Conservation (phyloP, 2,888 invertebrate species). For the Cosmorhoe ocellata region DNA sequence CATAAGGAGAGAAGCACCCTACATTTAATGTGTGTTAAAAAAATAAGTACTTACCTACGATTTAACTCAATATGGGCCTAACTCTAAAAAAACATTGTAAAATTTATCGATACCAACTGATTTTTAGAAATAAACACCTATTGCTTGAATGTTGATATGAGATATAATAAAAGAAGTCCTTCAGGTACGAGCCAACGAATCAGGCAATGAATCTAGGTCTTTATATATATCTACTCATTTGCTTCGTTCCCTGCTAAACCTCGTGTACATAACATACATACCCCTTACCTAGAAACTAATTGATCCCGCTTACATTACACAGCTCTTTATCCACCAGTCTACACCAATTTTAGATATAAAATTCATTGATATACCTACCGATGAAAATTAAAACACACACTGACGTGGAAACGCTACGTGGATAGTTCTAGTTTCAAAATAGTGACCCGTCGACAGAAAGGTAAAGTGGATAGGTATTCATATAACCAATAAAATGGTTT, state of each 20-base stretch:
- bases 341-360: conserved; percentile 40
- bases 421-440: conserved; percentile 46
- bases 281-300: conserved; percentile 73
- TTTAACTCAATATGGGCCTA: too few relatives aligned
- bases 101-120: not conserved
- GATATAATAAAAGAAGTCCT: not conserved
- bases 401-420: conserved; percentile 61
- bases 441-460: conserved; percentile 28
- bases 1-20: not conserved
- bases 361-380: conserved; percentile 21
- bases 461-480: not conserved
- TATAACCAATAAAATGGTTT: not conserved
- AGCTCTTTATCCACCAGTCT: conserved; percentile 61
- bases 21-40: not conserved
- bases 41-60: too few relatives aligned
- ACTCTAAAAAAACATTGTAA: not conserved
- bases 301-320: conserved; percentile 78
- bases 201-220: not conserved
- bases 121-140: not conserved
- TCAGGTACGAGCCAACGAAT: not conserved
- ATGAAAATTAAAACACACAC: conserved; percentile 23
- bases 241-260: conserved; percentile 30
- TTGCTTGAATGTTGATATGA: conserved; percentile 5
- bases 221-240: not conserved
- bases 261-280: conserved; percentile 37